Percentiles rank a stretch among this genome's conserved stretches.
Conservation (phyloP, 2,888 invertebrate species). For the Cryptus armator region DNA sequence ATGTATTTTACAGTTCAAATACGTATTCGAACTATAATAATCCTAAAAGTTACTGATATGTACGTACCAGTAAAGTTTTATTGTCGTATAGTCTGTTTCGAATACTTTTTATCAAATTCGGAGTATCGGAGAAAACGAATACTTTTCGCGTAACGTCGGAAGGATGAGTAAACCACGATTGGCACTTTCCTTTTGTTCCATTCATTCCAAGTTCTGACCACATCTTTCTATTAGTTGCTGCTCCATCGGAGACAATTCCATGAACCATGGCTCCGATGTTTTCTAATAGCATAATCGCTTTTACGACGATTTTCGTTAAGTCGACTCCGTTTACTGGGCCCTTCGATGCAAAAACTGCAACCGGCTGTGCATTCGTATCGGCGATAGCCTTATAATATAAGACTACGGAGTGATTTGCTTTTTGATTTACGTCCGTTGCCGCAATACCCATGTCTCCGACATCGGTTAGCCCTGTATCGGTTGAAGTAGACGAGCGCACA, state of each 20-base stretch:
- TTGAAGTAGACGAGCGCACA: slow-evolving; percentile 52
- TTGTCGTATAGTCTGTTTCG: slow-evolving; percentile 46
- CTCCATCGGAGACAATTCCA: slow-evolving; percentile 20
- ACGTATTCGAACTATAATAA: no score
- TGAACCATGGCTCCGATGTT: slow-evolving; percentile 15
- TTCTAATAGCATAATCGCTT: slow-evolving; percentile 57
- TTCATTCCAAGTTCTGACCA: slow-evolving; percentile 39
- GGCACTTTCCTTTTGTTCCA: slow-evolving; percentile 4
- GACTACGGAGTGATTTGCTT: slow-evolving; percentile 49
- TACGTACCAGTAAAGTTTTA: neutral
- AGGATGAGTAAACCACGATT: slow-evolving; percentile 36
- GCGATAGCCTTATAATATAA: slow-evolving; percentile 58
- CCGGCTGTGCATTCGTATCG: slow-evolving; percentile 54
- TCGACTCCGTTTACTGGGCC: slow-evolving; percentile 43
- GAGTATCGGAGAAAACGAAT: slow-evolving; percentile 35
- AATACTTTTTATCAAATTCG: slow-evolving; percentile 39
- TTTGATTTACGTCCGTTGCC: neutral
- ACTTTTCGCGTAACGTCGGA: slow-evolving; percentile 33
- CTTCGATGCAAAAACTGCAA: slow-evolving; percentile 59
- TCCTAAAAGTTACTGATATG: no score
- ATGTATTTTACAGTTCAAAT: no score
- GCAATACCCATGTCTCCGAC: neutral
- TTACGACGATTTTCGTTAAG: slow-evolving; percentile 40
- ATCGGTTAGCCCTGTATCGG: slow-evolving; percentile 53
- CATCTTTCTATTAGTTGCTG: slow-evolving; percentile 33